Conservation (phyloP, 2,888 invertebrate genomes). For the Nephrotoma appendiculata region DNA sequence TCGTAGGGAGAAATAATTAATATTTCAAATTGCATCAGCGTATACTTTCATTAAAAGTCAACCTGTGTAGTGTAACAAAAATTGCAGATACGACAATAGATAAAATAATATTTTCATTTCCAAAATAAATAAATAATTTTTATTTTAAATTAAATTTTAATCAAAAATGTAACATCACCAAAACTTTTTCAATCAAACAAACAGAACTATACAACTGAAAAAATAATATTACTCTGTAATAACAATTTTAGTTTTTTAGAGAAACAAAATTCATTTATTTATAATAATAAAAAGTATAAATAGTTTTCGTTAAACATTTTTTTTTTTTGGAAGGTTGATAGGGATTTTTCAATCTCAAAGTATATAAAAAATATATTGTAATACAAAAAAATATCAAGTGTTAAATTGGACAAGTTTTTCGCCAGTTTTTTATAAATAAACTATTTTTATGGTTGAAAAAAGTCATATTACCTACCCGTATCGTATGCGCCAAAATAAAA, state of each 20-base stretch:
- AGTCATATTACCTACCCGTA: no score
- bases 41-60: not conserved
- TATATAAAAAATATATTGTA: not conserved
- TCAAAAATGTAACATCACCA: not conserved
- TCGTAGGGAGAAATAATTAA: no score
- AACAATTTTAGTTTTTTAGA: not conserved
- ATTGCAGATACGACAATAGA: not conserved
- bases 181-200: not conserved
- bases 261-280: not conserved
- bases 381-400: not conserved
- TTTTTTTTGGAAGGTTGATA: not conserved
- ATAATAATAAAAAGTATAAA: not conserved
- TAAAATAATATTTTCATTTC: not conserved
- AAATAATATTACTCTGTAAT: not conserved
- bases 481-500: no score
- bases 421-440: not conserved
- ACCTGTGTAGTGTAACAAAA: not conserved
- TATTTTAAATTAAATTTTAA: not conserved
- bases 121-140: not conserved
- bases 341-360: not conserved
- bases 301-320: not conserved
- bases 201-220: not conserved
- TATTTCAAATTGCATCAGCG: no score
- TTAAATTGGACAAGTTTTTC: not conserved
- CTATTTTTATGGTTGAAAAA: no score